Base-by-base conservation (phyloP, 2,797 vertebrate genomes). In the Calcarius lapponicus region DNA sequence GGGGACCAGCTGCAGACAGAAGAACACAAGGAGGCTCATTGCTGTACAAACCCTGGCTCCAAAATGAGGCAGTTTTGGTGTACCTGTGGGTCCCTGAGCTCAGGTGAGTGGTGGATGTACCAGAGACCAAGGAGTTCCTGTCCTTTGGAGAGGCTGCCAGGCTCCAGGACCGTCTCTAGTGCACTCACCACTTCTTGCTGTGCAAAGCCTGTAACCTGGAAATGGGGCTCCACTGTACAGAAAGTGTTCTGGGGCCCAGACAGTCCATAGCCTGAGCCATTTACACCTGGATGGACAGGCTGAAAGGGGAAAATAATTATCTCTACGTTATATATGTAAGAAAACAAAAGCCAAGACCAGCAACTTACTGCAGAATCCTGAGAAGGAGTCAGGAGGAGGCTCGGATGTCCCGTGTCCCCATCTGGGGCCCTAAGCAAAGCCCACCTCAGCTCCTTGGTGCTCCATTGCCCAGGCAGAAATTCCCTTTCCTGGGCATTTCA, bases 221-320 rank as follows among this genome's bases (percentile, higher is more conserved):
- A 53, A 29, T 32, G 12, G 50, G 28, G 24, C 17, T 67, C 12
- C 1, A 1, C 43, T 83, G 25, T 10, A 32, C 0, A 61, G 38
- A 34, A 56, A 19, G 54, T 50, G 45, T 48, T 62, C 56, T 53
- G 78, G 24, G 88, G 48, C 71, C 34, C 86, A 42, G 60, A 3
- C 13, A 60, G 21, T 11, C 57, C 48, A 28, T 61, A 17, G 32
- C 54, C n/a, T 13, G 56, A 81, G 47, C 6, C 31, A 17, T 26
- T 65, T n/a, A 43, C 51, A 76, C 34, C 67, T 67, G 62, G 38
- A 50, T 60, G 53, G 62, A 47, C 61, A 75, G 36, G 25, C 25
- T 21, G 58, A 73, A 76, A 85, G 45, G 60, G 36, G 36, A 79
- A 21, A 80, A 73, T 10, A 24, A 56, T 73, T 36, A 38, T 57